Base-by-base conservation (phyloP, 2,113 vertebrate genomes). In the Pholis gunnellus region DNA sequence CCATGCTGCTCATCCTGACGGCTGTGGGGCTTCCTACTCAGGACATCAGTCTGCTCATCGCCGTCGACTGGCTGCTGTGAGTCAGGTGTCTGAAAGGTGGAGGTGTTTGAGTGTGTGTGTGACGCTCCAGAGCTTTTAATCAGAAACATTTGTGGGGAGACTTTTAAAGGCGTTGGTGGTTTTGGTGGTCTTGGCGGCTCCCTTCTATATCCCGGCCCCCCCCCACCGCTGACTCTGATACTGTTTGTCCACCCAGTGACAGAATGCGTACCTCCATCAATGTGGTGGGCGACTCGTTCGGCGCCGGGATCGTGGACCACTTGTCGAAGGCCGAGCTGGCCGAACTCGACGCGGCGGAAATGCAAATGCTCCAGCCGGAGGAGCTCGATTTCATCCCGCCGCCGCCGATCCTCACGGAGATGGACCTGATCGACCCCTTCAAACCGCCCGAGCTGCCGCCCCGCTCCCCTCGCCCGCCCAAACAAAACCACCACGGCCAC, bases 21-120 rank as follows among this genome's bases (percentile, higher is more conserved):
- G 96, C 96, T 0, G 96, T 97, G 36, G 96, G 96, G 2, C 93
- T 97, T 6, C 96, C 96, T 0, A 96, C 96, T 2, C 95, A 96
- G 88, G 96, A 97, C 89, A 96, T 97, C 90, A 97, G 96, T 73
- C 93, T 97, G 59, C 95, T 97, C 68, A 95, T 97, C 22, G 96
- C 96, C 13, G 96, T 97, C 46, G 96, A 97, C 92, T 97, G 96
- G 96, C 93, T 97, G 69, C 93, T 97, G 96, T 97, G 94, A 97
- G 96, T 96, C 81, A 71, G 75, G 68, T 75, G 89, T 90, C 79
- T 81, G 79, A 44, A 29, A 57, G 40, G 40, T 3, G 17, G 20
- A 36, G 40, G 66, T 15, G 57, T n/a, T 4, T 27, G 22, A 14
- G 8, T 9, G 36, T 67, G 36, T 67, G n/a, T 54, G 40, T 52